Conservation (phyloP, 2,113 vertebrate species). For the Istiophorus platypterus region DNA sequence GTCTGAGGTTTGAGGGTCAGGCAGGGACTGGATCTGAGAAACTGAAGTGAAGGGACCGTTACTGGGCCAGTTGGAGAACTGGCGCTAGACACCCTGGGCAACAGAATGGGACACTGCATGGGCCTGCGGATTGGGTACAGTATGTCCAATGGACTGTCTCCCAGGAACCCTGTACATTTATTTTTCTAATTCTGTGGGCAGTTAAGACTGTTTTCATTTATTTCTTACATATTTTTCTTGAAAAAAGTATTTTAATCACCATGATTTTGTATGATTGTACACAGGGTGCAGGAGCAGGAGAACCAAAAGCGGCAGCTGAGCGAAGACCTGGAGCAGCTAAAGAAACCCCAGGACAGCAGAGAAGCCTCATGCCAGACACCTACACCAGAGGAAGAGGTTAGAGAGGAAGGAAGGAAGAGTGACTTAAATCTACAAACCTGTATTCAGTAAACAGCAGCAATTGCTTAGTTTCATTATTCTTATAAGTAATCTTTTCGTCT, state of each 20-base stretch:
- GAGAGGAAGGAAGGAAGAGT: neutral
- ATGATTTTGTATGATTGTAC: neutral
- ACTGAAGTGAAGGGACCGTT: conserved; percentile 32
- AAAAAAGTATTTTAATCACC: conserved; percentile 4
- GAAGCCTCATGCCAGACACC: conserved; percentile 84
- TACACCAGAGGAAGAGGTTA: conserved; percentile 72
- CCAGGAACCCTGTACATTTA: neutral
- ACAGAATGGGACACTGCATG: conserved; percentile 85
- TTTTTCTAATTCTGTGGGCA: neutral
- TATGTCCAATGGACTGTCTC: conserved; percentile 64
- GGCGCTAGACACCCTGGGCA: conserved; percentile 79
- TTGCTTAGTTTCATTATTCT: neutral
- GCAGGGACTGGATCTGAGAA: conserved; percentile 28
- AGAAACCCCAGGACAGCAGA: conserved; percentile 77
- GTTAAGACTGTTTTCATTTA: neutral
- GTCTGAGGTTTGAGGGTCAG: neutral
- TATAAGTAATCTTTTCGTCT: neutral
- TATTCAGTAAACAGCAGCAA: neutral
- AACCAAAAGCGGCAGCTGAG: conserved; percentile 82
- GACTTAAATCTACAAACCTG: neutral
- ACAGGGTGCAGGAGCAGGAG: conserved; percentile 86
- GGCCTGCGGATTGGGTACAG: conserved; percentile 84
- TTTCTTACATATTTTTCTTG: neutral
- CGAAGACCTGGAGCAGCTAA: conserved; percentile 83
- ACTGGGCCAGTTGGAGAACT: conserved; percentile 70